Conservation (phyloP, 2,797 vertebrate genomes). For the Psittacula echo region DNA sequence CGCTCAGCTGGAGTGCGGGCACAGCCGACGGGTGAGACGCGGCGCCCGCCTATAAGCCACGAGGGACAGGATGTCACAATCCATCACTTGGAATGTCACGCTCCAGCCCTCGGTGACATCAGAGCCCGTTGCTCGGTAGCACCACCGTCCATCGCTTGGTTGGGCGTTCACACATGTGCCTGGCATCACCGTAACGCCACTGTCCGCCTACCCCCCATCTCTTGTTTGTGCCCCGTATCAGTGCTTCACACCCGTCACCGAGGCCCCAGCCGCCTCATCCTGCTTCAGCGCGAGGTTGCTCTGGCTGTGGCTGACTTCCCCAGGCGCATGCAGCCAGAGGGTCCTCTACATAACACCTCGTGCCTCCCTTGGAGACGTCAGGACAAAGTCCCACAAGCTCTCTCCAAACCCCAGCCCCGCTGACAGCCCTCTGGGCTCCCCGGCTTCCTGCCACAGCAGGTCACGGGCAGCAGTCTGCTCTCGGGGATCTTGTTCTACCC, state of each 20-base stretch:
- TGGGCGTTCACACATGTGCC: no score
- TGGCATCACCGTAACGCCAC: not conserved
- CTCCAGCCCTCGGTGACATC: no score
- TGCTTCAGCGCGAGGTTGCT: not conserved
- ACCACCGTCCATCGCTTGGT: no score
- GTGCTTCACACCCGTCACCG: not conserved
- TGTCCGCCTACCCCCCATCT: no score
- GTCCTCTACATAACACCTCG: not conserved
- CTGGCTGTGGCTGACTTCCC: no score
- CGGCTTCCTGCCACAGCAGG: not conserved
- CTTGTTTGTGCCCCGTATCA: not conserved
- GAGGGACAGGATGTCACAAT: not conserved
- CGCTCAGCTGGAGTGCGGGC: not conserved
- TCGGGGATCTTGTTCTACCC: no score
- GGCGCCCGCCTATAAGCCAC: accelerated
- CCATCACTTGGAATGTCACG: not conserved
- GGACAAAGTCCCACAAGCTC: not conserved
- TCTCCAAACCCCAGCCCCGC: not conserved
- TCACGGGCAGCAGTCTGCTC: not conserved
- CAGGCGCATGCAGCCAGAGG: not conserved
- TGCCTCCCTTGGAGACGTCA: not conserved
- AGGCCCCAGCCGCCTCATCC: no score
- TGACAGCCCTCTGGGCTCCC: not conserved
- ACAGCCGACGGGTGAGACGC: not conserved
- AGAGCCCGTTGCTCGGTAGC: no score